These are phyloP conservation scores for Drosophila santomea DNA, from an alignment of 1,140 invertebrate genomes.

Conservation along the genomic window DNA sequence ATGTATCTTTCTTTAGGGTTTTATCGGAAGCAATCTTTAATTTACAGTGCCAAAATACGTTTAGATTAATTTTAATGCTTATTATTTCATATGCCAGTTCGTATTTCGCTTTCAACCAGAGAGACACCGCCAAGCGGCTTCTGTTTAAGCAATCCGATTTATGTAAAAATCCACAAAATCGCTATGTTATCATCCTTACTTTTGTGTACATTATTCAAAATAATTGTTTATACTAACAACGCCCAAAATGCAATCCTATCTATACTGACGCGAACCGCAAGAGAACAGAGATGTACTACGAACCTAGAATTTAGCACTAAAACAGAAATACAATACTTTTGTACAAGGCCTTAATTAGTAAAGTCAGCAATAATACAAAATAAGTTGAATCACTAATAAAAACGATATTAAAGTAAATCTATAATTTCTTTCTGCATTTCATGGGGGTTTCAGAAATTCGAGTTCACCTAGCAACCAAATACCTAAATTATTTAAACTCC, in stretches of 20 bases:
- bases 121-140: conserved; percentile 43
- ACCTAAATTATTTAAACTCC: not conserved
- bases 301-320: conserved; percentile 77
- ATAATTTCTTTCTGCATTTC: too few species aligned
- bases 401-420: conserved; percentile 11
- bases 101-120: conserved; percentile 31
- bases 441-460: too few species aligned
- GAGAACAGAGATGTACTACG: conserved; percentile 43
- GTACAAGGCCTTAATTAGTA: conserved; percentile 83
- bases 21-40: conserved; percentile 68
- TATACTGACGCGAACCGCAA: conserved; percentile 23
- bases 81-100: conserved; percentile 58
- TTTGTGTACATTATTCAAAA: conserved; percentile 75
- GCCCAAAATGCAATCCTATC: conserved; percentile 59
- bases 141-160: conserved; percentile 23
- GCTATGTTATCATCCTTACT: conserved; percentile 17
- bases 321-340: conserved; percentile 78
- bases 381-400: conserved; percentile 81
- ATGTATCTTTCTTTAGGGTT: conserved; percentile 55
- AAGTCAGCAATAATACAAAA: conserved; percentile 79
- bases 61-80: conserved; percentile 79
- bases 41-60: conserved; percentile 83
- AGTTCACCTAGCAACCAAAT: too few species aligned
- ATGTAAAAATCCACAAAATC: conserved; percentile 32
- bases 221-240: conserved; percentile 59